phyloP scores from a whole-genome alignment of 2,113 vertebrate genomes.

The Picathartes gymnocephalus region DNA sequence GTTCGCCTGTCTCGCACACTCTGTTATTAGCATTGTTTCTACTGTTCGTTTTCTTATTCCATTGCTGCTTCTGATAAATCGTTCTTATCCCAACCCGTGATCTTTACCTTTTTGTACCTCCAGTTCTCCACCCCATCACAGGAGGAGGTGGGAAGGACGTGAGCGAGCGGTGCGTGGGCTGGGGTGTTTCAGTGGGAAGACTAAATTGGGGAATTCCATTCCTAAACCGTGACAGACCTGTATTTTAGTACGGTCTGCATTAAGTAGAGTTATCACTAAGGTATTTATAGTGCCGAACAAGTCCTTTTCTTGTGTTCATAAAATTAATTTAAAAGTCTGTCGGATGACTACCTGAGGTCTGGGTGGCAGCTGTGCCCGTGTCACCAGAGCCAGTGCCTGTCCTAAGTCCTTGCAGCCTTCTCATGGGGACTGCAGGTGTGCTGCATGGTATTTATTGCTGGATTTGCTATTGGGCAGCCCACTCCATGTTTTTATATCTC shows the following conservation, averaged over 20 bases:
- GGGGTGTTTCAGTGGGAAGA: background rate
- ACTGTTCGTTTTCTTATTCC: background rate
- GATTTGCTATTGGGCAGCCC: background rate
- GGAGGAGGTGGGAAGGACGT: no score
- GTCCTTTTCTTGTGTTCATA: background rate
- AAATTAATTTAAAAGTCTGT: background rate
- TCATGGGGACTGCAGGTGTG: no score
- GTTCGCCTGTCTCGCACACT: background rate
- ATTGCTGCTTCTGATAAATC: background rate
- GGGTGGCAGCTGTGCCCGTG: no score
- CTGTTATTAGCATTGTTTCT: background rate
- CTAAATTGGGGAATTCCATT: background rate
- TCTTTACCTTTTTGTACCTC: background rate
- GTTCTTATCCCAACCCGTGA: no score
- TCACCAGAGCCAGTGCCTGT: fast-evolving
- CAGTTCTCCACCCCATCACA: fast-evolving
- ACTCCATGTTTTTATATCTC: background rate
- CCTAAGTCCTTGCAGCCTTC: background rate
- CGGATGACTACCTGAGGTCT: background rate
- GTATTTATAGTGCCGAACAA: background rate
- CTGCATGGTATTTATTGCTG: background rate
- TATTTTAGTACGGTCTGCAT: background rate
- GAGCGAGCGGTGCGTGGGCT: background rate
- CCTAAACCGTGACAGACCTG: background rate
- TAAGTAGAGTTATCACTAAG: background rate